phyloP scores from a whole-genome alignment of 2,888 invertebrate species.

The Amiota minor region DNA sequence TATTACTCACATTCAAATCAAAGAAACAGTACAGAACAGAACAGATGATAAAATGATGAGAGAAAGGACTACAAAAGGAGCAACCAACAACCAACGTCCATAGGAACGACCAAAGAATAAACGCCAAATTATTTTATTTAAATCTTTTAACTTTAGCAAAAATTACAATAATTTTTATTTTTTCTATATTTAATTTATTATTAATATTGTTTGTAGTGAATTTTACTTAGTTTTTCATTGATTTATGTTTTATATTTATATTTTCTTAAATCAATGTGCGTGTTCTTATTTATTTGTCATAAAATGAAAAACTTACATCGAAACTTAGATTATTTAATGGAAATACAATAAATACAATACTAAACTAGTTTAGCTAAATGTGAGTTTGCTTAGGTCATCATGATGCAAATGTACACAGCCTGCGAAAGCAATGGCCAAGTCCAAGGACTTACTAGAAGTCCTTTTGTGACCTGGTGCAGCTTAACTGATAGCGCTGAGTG shows the following conservation, averaged over 20 bases:
- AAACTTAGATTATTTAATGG: neutral
- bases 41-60: neutral
- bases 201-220: constrained; percentile 2
- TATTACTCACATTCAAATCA: neutral
- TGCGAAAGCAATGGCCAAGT: neutral
- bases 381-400: too few relatives aligned
- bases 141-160: neutral
- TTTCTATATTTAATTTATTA: neutral
- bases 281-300: constrained; percentile 4
- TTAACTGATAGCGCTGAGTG: too few relatives aligned
- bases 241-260: neutral
- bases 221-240: neutral
- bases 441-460: too few relatives aligned
- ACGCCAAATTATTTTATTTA: neutral
- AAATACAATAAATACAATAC: too few relatives aligned
- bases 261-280: constrained; percentile 10
- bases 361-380: too few relatives aligned
- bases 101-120: constrained; percentile 22
- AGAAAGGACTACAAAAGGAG: neutral
- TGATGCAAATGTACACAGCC: neutral
- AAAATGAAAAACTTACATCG: too few relatives aligned
- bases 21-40: neutral
- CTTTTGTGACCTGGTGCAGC: too few relatives aligned
- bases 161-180: constrained; percentile 6
- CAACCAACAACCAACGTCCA: constrained; percentile 26